Conservation (phyloP, 1,140 invertebrate species). For the Camponotus pennsylvanicus region DNA sequence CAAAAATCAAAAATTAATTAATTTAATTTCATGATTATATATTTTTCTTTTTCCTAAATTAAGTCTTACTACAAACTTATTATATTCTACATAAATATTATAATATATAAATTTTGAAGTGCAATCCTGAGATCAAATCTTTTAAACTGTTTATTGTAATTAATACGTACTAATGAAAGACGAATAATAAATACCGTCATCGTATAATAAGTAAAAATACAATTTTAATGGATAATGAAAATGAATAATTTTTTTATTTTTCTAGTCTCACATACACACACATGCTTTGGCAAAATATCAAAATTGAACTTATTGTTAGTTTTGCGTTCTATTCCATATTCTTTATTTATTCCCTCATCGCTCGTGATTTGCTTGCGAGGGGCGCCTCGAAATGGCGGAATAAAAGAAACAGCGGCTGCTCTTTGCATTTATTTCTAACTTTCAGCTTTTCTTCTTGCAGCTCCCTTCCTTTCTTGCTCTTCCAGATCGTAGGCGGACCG, state of each 20-base stretch:
- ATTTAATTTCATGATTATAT: too few relatives aligned
- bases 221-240: neutral
- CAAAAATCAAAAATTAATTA: too few relatives aligned
- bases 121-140: neutral
- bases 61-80: neutral
- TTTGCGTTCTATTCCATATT: neutral
- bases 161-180: neutral
- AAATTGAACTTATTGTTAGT: neutral
- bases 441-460: neutral
- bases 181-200: neutral
- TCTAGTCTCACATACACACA: neutral
- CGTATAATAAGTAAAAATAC: neutral
- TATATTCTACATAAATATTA: too few relatives aligned
- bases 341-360: slow-evolving; percentile 21
- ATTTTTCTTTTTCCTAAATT: neutral
- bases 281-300: neutral
- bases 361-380: neutral
- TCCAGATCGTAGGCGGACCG: slow-evolving; percentile 34
- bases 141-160: neutral
- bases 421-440: slow-evolving; percentile 61
- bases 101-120: neutral
- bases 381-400: neutral
- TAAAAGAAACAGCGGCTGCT: slow-evolving; percentile 43
- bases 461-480: slow-evolving; percentile 26
- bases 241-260: neutral